phyloP scores from a whole-genome alignment of 2,888 invertebrate species.

The Noctua janthe region DNA sequence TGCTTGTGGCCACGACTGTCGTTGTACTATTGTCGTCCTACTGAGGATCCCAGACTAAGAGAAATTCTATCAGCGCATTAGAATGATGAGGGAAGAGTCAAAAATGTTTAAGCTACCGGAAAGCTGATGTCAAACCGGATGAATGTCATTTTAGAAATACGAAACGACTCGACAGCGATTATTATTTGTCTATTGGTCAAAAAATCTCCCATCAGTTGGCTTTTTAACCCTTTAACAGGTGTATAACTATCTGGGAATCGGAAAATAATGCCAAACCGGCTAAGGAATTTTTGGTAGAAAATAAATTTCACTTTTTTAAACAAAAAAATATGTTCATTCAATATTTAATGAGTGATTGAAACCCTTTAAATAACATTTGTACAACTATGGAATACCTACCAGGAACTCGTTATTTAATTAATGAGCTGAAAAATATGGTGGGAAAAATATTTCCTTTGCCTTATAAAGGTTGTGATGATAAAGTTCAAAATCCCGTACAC shows the following conservation, averaged over 20 bases:
- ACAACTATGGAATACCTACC: too few species aligned
- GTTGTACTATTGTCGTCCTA: neutral
- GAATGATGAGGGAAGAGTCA: neutral
- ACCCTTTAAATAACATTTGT: too few species aligned
- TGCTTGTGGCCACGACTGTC: neutral
- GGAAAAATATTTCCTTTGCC: too few species aligned
- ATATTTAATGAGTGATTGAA: too few species aligned
- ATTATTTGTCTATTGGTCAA: neutral
- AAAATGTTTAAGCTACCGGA: neutral
- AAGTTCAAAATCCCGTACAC: neutral
- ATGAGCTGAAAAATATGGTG: too few species aligned
- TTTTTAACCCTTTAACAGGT: too few species aligned
- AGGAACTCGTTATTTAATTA: too few species aligned
- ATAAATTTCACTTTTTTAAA: too few species aligned
- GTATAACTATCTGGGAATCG: too few species aligned
- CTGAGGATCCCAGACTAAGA: neutral
- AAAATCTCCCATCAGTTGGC: neutral
- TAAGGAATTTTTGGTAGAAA: too few species aligned
- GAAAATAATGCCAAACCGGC: too few species aligned
- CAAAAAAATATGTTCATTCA: too few species aligned
- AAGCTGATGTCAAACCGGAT: neutral
- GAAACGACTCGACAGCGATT: neutral
- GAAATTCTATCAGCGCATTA: neutral
- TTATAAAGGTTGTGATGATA: neutral
- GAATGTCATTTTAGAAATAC: neutral